Conservation (phyloP, 1,140 invertebrate genomes). For the Diuraphis noxia region DNA sequence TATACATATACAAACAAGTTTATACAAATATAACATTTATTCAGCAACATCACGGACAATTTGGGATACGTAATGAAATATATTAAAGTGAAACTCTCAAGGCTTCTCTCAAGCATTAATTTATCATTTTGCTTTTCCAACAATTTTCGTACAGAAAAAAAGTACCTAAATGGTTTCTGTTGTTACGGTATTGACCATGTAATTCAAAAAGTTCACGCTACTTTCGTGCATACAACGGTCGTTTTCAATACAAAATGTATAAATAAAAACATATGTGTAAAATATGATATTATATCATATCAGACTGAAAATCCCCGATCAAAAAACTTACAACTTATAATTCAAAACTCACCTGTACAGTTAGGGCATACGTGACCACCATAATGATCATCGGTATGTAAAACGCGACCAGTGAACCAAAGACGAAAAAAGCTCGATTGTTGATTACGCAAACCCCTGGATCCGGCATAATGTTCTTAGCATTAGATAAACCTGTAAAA, state of each 20-base stretch:
- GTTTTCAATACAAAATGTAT: neutral
- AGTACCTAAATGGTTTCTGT: neutral
- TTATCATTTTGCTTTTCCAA: slow-evolving; percentile 2
- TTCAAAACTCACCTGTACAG: slow-evolving; percentile 66
- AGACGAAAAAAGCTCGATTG: slow-evolving; percentile 83
- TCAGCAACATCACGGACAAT: neutral
- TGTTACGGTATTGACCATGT: neutral
- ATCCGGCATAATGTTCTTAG: slow-evolving; percentile 76
- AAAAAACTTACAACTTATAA: no score
- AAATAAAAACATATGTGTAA: neutral
- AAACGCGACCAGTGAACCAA: slow-evolving; percentile 86
- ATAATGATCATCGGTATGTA: slow-evolving; percentile 92
- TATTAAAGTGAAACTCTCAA: slow-evolving; percentile 20
- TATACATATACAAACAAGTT: neutral
- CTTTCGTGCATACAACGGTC: neutral
- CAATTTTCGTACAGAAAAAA: neutral
- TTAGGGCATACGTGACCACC: slow-evolving; percentile 86
- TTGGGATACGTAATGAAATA: slow-evolving; percentile 32
- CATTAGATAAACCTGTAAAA: slow-evolving; percentile 69
- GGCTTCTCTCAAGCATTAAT: slow-evolving; percentile 5
- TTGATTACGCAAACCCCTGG: slow-evolving; percentile 78
- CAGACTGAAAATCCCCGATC: neutral
- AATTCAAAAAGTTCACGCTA: neutral
- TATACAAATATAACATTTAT: slow-evolving; percentile 19
- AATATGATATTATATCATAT: neutral